Conservation (phyloP, 2,797 vertebrate genomes). For the Myiothlypis coronata region DNA sequence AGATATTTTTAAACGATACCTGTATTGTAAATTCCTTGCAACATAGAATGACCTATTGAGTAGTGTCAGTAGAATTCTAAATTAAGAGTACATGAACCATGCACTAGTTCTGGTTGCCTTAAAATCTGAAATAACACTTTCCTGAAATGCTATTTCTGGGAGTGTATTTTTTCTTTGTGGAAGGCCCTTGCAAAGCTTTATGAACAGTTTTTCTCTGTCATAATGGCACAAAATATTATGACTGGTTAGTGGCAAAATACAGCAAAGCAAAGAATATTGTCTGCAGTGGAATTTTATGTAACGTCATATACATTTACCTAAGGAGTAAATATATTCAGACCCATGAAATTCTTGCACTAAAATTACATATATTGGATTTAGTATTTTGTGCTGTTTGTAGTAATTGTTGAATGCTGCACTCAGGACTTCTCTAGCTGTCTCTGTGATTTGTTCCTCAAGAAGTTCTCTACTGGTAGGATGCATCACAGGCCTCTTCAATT, state of each 20-base stretch:
- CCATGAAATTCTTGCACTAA: not conserved
- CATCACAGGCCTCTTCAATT: not conserved
- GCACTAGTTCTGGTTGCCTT: not conserved
- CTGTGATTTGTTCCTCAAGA: not conserved
- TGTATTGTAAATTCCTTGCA: not conserved
- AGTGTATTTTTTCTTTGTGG: not conserved
- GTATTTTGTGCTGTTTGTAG: not conserved
- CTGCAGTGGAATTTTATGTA: not conserved
- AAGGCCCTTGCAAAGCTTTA: not conserved
- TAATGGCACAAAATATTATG: not conserved
- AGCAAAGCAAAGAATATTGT: not conserved
- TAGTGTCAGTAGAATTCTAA: not conserved
- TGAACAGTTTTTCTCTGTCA: not conserved
- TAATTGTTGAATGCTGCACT: not conserved
- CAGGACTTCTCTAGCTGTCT: not conserved
- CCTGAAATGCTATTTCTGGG: not conserved
- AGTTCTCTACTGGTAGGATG: not conserved
- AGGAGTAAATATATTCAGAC: not conserved
- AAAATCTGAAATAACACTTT: not conserved
- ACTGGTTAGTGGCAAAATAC: not conserved
- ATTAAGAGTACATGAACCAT: not conserved
- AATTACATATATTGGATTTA: not conserved
- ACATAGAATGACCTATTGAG: not conserved
- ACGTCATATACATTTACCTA: not conserved
- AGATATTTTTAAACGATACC: not conserved